Evolutionary conservation across 2,888 invertebrate species (phyloP), one percentile per base, ranked within the genome.

Genomic region (Tuta absoluta): DNA sequence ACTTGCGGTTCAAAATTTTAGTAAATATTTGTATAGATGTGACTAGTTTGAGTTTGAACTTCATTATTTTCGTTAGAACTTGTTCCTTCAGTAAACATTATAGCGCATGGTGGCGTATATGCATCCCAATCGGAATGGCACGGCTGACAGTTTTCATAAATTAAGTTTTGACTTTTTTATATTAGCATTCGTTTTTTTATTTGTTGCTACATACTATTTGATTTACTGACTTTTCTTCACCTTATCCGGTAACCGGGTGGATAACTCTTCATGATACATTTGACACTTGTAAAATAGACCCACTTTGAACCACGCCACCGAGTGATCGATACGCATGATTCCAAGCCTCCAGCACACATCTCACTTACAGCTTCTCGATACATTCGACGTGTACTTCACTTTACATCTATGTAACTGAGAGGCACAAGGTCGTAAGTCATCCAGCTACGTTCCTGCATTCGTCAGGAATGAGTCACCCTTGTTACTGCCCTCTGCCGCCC

Each of bases 271-370:
- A 86, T 85, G 81, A 74, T 77, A 88, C 87, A 86, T 87, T 77
- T 72, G 74, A 88, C 88, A 90, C 89, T 85, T 87, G 87, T 89
- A 87, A 79, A 84, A 84, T 86, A 84, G 77, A 82, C 75, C 82
- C 83, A 84, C 86, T 85, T 85, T 82, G 85, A 85, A 89, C 91
- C 92, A 92, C 91, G 91, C 91, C 91, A 91, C 91, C 91, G 91
- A 91, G 91, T 91, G 91, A 91, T 88, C 83, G 89, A 90, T 85
- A 81, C 90, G 91, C 90, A 91, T 91, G 91, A 86, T 86, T 86
- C 88, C 85, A 85, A 89, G 89, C 89, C 89, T 89, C 89, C 86
- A 89, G 89, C 88, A 88, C 89, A 90, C 90, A 91, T 89, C 86
- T 89, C 90, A 91, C 90, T 83, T 81, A 87, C 89, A 91, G 91